Evolutionary conservation across 2,113 vertebrate genomes (phyloP), one percentile per base, ranked within the genome.

Genomic region (Odocoileus hemionus): DNA sequence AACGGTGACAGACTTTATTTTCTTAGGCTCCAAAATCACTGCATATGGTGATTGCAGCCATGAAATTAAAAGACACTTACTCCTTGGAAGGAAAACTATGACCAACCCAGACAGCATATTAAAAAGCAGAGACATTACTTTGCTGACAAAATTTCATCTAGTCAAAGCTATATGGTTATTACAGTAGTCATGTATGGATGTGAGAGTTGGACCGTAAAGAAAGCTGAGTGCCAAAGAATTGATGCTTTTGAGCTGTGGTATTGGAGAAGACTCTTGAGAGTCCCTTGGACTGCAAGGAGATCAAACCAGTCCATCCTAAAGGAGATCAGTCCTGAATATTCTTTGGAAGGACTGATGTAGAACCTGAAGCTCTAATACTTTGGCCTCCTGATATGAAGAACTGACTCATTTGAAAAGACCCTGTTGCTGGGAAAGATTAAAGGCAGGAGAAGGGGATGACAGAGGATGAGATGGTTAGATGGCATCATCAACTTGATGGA

Each of bases 1-100:
- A n/a, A 67, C 1, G 5, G n/a, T 36, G 17, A 11, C 33, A 36
- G 17, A 21, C 64, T 67, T 67, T 67, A 11, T 67, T 36, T 67
- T 11, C 0, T 0, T 4, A 17, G n/a, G 4, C n/a, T 36, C n/a
- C 9, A 36, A 36, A 70, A 11, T 70, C n/a, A 70, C n/a, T 36
- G 8, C 33, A 36, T n/a, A 21, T 70, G 64, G n/a, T 21, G 8
- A 70, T 0, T 70, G 64, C 17, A 70, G 17, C n/a, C n/a, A 70
- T 70, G 64, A 36, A 36, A 70, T 21, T 70, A 36, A 58, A 58
- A 70, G 64, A 70, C 0, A 1, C 33, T 70, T 70, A 10, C 64
- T 70, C 64, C 64, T 67, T 36, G 64, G 33, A 67, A 67, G 33
- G 4, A 67, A 67, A 67, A n/a, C n/a, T 67, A 2, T 70, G n/a